Evolutionary conservation across 2,888 invertebrate species (phyloP), one percentile per base, ranked within the genome.

Genomic region (Rhagophthalmus giganteus): DNA sequence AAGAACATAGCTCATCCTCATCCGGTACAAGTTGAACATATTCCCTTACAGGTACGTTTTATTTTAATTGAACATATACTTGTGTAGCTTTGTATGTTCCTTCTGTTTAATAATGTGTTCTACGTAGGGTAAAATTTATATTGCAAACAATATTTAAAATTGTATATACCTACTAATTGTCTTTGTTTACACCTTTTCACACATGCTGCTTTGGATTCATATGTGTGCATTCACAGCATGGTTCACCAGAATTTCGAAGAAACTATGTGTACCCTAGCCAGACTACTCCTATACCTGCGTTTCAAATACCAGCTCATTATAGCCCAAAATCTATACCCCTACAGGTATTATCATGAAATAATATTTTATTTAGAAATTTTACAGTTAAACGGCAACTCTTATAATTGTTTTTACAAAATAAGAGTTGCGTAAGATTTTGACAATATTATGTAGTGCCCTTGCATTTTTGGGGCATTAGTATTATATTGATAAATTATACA

Each of bases 251-350:
- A 60, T 69, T 72, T 52, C 66, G 73, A 61, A 70, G 76, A 54
- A 86, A 86, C 73, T 86, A 86, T 75, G 85, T 87, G 62, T 86
- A 87, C 76, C 87, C 87, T 60, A 83, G 81, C 68, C 82, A 83
- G 50, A 79, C 81, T 61, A 79, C 82, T 52, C 81, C 82, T 45
- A 82, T 82, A 74, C 82, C 81, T 74, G 83, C 83, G 54, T 84
- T 84, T 76, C 81, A 82, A 75, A 76, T 74, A 66, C 74, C 74
- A 52, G 65, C 68, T 71, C 78, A 83, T 79, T 77, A 83, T 74
- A 76, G 81, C 74, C 79, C 83, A 14, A 82, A 85, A 67, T 82
- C 79, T 58, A 77, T 81, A 58, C 70, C 70, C 34, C n/a, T n/a
- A n/a, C n/a, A n/a, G n/a, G n/a, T n/a, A n/a, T n/a, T n/a, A n/a